Percentiles rank a stretch among this genome's conserved stretches.
Conservation (phyloP, 2,797 vertebrate genomes). For the Bryconaethiops microstoma region DNA sequence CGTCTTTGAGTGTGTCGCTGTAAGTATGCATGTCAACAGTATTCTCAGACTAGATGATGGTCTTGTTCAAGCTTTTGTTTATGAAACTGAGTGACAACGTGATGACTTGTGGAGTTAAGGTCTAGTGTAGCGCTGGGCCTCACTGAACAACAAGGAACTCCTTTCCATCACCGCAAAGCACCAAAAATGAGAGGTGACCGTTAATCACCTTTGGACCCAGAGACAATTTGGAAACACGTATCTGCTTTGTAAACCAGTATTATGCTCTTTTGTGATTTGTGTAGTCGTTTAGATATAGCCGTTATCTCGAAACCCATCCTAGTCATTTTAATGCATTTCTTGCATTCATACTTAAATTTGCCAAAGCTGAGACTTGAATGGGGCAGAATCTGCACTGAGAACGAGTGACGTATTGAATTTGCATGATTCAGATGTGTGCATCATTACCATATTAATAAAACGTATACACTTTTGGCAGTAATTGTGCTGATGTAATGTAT, state of each 20-base stretch:
- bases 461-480: not conserved
- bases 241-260: slow-evolving; percentile 65
- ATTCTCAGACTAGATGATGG: slow-evolving; percentile 54
- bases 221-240: slow-evolving; percentile 27
- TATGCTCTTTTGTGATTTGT: slow-evolving; percentile 62
- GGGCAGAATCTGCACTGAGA: not conserved
- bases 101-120: slow-evolving; percentile 56
- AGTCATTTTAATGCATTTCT: slow-evolving; percentile 34
- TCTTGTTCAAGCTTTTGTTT: slow-evolving; percentile 56
- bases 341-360: slow-evolving; percentile 5
- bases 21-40: slow-evolving; percentile 43
- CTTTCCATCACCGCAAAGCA: slow-evolving; percentile 61
- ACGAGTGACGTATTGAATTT: not conserved
- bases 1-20: slow-evolving; percentile 13
- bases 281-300: slow-evolving; percentile 46
- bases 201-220: slow-evolving; percentile 9
- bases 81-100: slow-evolving; percentile 64
- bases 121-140: slow-evolving; percentile 43
- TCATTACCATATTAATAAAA: not conserved
- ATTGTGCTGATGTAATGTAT: not conserved
- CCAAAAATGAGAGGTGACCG: slow-evolving; percentile 25
- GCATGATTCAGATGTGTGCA: not conserved
- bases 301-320: slow-evolving; percentile 26
- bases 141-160: slow-evolving; percentile 30
- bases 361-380: slow-evolving; percentile 29